These are phyloP conservation scores for Stomatorhinus ivindoensis DNA, from an alignment of 2,113 vertebrate genomes.

Conservation along the genomic window DNA sequence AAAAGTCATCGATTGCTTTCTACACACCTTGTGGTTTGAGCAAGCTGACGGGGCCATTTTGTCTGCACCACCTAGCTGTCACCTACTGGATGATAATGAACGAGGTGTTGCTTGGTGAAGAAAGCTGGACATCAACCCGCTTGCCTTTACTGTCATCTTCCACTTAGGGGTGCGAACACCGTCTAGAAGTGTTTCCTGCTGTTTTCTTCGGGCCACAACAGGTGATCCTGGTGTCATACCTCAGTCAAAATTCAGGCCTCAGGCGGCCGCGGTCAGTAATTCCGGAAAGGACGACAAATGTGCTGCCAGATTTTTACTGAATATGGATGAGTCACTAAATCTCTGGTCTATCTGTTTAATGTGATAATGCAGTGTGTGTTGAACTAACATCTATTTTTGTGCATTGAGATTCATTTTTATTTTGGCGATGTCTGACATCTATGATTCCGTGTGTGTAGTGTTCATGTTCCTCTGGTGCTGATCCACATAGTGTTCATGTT, in stretches of 20 bases:
- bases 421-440: neutral
- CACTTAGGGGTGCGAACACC: neutral
- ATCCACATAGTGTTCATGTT: too few relatives aligned
- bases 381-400: neutral
- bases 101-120: conserved; percentile 2
- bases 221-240: neutral
- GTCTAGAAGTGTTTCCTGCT: neutral
- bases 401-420: neutral
- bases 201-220: neutral
- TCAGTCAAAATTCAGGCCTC: neutral
- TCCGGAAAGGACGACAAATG: neutral
- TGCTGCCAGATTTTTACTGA: neutral
- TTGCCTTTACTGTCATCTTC: neutral
- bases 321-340: neutral
- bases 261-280: neutral
- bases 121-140: neutral
- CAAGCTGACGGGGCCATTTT: neutral
- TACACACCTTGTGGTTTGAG: neutral
- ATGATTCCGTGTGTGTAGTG: neutral
- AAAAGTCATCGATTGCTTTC: conserved; percentile 1
- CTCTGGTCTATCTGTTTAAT: neutral
- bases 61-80: neutral
- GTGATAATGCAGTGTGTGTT: neutral
- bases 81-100: neutral
- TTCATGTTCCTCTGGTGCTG: neutral